phyloP scores from a whole-genome alignment of 2,888 invertebrate genomes.

The Odontomyia ornata region DNA sequence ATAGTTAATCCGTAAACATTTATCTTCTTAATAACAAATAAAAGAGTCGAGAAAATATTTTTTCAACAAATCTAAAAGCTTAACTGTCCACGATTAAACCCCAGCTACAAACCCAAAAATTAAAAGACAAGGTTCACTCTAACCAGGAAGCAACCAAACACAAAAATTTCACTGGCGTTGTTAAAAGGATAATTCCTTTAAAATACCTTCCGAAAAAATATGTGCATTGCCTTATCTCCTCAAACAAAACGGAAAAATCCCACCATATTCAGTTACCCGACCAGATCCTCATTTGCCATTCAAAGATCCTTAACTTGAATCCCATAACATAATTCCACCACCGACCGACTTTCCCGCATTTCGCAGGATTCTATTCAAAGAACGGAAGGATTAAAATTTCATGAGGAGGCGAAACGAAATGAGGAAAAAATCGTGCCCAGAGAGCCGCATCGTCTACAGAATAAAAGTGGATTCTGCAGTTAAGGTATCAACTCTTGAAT shows the following conservation, averaged over 20 bases:
- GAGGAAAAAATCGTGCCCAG: too few relatives aligned
- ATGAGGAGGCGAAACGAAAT: conserved; percentile 20
- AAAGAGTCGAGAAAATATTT: not conserved
- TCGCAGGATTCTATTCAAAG: not conserved
- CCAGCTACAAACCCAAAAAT: too few relatives aligned
- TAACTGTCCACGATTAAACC: too few relatives aligned
- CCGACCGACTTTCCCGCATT: conserved; percentile 7
- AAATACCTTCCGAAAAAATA: not conserved
- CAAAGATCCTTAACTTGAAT: not conserved
- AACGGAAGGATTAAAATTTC: conserved; percentile 35
- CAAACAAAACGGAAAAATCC: not conserved
- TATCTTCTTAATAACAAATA: not conserved
- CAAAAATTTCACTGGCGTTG: conserved; percentile 4
- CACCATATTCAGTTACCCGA: not conserved
- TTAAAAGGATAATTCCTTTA: not conserved
- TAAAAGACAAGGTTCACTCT: too few relatives aligned
- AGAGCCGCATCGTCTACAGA: not conserved
- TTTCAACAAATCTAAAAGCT: too few relatives aligned
- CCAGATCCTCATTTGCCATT: not conserved
- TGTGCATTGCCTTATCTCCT: not conserved
- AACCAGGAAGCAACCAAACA: too few relatives aligned
- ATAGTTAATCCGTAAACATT: not conserved
- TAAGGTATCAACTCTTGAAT: not conserved
- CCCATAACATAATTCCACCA: conserved; percentile 3
- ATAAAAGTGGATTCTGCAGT: not conserved